Percentiles rank a stretch among this genome's conserved stretches.
These are phyloP conservation scores for Alcedo atthis DNA, from an alignment of 2,797 vertebrate species.

Conservation along the genomic window DNA sequence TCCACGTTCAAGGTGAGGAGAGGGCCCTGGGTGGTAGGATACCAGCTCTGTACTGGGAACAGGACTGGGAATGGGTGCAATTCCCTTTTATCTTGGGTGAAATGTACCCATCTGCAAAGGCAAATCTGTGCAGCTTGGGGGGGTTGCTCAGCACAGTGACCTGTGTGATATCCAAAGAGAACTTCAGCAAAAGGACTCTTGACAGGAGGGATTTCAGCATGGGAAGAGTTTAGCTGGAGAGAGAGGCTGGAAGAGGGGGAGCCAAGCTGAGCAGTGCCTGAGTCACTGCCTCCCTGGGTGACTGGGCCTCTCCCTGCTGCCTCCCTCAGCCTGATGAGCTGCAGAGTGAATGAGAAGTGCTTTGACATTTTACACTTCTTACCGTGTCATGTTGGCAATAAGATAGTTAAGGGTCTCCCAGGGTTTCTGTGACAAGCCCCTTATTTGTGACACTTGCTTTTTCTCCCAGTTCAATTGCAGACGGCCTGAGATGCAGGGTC, in stretches of 20 bases:
- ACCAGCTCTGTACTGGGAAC: neutral
- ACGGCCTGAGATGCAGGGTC: neutral
- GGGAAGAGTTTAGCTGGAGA: neutral
- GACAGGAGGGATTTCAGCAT: neutral
- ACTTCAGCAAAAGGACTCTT: neutral
- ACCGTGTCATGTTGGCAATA: neutral
- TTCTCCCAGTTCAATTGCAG: slow-evolving; percentile 23
- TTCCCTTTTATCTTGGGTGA: neutral
- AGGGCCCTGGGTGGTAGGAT: neutral
- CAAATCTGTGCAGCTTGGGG: neutral
- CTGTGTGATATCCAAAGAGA: neutral
- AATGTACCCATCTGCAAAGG: neutral
- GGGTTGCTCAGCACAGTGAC: neutral
- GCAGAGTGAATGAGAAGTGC: neutral
- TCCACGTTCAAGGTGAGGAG: neutral
- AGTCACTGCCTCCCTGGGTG: neutral
- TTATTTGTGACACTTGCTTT: slow-evolving; percentile 17
- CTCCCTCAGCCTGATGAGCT: slow-evolving; percentile 7
- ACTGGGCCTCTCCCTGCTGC: neutral
- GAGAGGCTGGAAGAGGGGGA: neutral
- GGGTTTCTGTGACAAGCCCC: neutral
- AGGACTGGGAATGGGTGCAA: neutral
- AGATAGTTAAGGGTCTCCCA: neutral
- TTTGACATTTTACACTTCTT: slow-evolving; percentile 5
- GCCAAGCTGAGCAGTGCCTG: neutral